A percentile compares a stretch with the other conserved stretches of the same genome.
These are phyloP conservation scores for Labrus mixtus DNA, from an alignment of 2,113 vertebrate species.

Conservation along the genomic window DNA sequence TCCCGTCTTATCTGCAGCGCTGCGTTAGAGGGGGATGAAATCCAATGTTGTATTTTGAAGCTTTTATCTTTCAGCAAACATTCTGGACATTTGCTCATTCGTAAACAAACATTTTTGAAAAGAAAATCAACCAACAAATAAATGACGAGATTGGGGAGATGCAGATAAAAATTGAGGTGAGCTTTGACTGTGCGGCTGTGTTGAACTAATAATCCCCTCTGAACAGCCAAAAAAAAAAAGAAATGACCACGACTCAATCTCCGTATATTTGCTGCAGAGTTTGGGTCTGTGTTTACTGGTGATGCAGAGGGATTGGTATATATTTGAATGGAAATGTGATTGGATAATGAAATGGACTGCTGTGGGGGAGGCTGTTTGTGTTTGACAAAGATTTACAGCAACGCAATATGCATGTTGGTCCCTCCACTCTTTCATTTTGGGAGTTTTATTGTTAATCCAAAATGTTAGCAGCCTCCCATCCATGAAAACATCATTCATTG, in stretches of 20 bases:
- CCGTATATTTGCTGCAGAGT: background rate
- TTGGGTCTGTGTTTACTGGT: constrained; percentile 15
- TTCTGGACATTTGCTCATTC: constrained; percentile 13
- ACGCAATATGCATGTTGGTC: constrained; percentile 7
- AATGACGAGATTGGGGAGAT: constrained; percentile 21
- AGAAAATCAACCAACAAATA: constrained; percentile 28
- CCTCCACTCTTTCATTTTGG: constrained; percentile 13
- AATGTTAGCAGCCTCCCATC: constrained; percentile 1
- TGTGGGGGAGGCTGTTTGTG: constrained; percentile 23
- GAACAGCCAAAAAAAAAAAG: constrained; percentile 14
- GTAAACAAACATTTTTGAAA: constrained; percentile 36
- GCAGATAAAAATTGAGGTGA: background rate
- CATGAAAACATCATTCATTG: constrained; percentile 37
- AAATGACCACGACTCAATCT: constrained; percentile 2
- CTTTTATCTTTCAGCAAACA: constrained; percentile 50
- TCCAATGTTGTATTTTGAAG: constrained; percentile 27
- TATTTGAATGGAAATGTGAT: constrained; percentile 42
- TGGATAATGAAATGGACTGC: constrained; percentile 24
- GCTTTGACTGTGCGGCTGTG: constrained; percentile 33
- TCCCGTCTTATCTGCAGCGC: background rate
- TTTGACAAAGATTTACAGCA: constrained; percentile 39
- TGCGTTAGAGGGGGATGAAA: constrained; percentile 16
- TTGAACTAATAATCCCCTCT: constrained; percentile 49
- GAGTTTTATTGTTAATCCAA: constrained; percentile 25
- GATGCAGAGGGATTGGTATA: constrained; percentile 1